Evolutionary conservation across 2,888 invertebrate genomes (phyloP).

Genomic region (Pteria penguin): DNA sequence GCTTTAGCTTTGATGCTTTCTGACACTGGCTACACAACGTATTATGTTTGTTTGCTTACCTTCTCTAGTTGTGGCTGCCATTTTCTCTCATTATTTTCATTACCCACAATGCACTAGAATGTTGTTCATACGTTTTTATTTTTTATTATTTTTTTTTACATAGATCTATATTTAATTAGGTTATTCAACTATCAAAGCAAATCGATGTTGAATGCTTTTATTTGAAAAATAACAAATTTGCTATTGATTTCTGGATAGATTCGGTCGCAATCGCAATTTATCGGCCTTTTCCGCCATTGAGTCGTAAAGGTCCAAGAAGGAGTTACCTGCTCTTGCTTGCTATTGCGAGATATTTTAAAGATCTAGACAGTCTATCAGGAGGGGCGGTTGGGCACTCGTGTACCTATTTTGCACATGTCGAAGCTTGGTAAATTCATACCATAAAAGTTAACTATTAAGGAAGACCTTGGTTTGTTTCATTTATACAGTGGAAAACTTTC

Average conservation of each 20-base stretch:
- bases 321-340: too few relatives aligned
- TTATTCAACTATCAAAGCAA: background rate
- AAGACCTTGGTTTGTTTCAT: too few relatives aligned
- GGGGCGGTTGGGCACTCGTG: too few relatives aligned
- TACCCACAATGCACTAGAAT: background rate
- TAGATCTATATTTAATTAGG: background rate
- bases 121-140: background rate
- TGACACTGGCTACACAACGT: too few relatives aligned
- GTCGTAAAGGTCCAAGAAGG: too few relatives aligned
- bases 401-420: too few relatives aligned
- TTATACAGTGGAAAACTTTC: too few relatives aligned
- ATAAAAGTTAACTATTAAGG: too few relatives aligned
- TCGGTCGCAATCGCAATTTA: background rate
- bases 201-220: background rate
- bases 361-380: too few relatives aligned
- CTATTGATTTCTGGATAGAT: background rate
- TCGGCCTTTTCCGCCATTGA: background rate
- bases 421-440: too few relatives aligned
- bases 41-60: background rate
- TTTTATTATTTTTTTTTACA: background rate
- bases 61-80: constrained; percentile 39
- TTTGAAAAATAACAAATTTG: background rate
- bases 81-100: constrained; percentile 9
- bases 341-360: too few relatives aligned
- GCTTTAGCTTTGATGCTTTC: too few relatives aligned